Evolutionary conservation across 2,888 invertebrate genomes (phyloP), one percentile per base, ranked within the genome.

Genomic region (Abrostola triplasia): DNA sequence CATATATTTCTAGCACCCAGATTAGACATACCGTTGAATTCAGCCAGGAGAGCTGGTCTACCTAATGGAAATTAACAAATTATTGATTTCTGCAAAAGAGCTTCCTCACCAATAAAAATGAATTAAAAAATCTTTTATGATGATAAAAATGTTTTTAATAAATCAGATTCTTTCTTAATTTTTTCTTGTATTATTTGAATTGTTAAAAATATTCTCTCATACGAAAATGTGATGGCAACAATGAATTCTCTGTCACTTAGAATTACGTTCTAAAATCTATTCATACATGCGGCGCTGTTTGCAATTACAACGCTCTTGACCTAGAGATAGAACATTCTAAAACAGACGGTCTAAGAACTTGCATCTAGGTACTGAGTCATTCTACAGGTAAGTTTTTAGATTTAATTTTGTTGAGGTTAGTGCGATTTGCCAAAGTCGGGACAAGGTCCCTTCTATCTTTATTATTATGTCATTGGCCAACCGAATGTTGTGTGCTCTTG

Each of bases 1-100:
- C 12, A 36, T 9, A 44, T 35, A 69, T 73, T n/a, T n/a, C n/a
- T n/a, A n/a, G n/a, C n/a, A n/a, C n/a, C n/a, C 36, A 68, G 42
- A 73, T 69, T 68, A 73, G 61, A 4, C 12, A 0, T n/a, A 42
- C 12, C 12, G n/a, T 12, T n/a, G 7, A 40, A 2, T 41, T 44
- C 0, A 24, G 5, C 13, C 24, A 9, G 13, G 9, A 24, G 44
- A 47, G 13, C 44, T 9, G 24, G 11, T 40, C n/a, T n/a, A 40
- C 9, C 4, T 40, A 40, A 40, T 40, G 10, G 44, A 12, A 13
- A 47, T 13, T 24, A 24, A 24, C 4, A 24, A 24, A 24, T 24
- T 24, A 2, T 24, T n/a, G n/a, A 24, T 24, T 24, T n/a, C n/a
- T 24, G 24, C 24, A 24, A 24, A 2, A 24, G 24, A 24, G 24